A percentile compares a stretch with the other conserved stretches of the same genome.
These are phyloP conservation scores for Exocentrus adspersus DNA, from an alignment of 2,888 invertebrate species.

Conservation along the genomic window DNA sequence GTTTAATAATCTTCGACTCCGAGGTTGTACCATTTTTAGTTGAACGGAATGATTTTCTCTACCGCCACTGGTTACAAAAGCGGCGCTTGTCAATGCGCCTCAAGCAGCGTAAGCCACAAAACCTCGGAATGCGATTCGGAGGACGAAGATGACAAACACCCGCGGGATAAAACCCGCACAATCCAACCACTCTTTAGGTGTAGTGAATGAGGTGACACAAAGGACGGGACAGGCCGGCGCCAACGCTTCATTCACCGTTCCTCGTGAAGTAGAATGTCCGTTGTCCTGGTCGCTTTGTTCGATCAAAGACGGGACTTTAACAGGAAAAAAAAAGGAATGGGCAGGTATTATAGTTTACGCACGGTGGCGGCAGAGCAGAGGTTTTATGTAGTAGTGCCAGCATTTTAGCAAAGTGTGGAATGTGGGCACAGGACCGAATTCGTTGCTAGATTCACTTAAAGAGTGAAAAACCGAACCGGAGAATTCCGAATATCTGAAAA, in stretches of 20 bases:
- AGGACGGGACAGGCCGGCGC: constrained; percentile 48
- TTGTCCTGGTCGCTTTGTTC: constrained; percentile 9
- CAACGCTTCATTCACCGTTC: constrained; percentile 50
- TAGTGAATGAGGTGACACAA: constrained; percentile 39
- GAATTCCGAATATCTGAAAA: too few species aligned
- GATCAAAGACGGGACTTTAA: neutral
- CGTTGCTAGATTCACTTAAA: too few species aligned
- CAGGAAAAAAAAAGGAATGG: constrained; percentile 6
- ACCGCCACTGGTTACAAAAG: too few species aligned
- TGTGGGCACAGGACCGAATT: neutral
- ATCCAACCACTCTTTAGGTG: constrained; percentile 42
- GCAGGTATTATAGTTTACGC: constrained; percentile 10
- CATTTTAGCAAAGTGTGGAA: constrained; percentile 6
- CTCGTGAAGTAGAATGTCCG: neutral
- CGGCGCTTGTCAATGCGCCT: constrained; percentile 47
- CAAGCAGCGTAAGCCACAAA: constrained; percentile 43
- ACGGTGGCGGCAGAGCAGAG: too few species aligned
- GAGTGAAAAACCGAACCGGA: too few species aligned
- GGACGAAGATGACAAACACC: constrained; percentile 49
- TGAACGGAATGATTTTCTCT: too few species aligned
- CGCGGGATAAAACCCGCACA: constrained; percentile 37
- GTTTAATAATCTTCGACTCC: too few species aligned
- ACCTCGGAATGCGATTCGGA: constrained; percentile 48
- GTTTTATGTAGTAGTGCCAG: constrained; percentile 7
- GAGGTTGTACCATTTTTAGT: too few species aligned